phyloP scores from a whole-genome alignment of 2,797 vertebrate genomes.

The Crossoptilon crossoptilon region DNA sequence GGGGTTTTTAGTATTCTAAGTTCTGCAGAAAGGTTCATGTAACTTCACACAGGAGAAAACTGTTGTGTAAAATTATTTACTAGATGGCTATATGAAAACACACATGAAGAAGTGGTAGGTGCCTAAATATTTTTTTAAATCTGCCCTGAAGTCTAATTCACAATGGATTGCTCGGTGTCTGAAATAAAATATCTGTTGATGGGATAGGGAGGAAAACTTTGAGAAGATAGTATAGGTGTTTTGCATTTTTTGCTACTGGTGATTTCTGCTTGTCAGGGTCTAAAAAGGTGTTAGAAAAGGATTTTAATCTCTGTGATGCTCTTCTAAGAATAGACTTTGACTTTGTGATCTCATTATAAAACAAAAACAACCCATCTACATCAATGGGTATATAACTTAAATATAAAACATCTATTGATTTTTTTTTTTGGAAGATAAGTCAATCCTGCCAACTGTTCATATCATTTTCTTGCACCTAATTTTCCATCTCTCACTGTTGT shows the following conservation, averaged over 20 bases:
- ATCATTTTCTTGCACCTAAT: background rate
- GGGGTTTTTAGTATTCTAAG: background rate
- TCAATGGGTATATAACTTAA: background rate
- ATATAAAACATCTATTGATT: background rate
- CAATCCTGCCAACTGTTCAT: background rate
- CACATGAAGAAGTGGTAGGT: fast-evolving
- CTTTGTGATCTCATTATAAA: background rate
- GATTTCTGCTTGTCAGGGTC: background rate
- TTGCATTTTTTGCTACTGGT: background rate
- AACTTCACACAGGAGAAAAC: background rate
- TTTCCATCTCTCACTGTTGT: background rate
- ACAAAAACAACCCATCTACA: background rate
- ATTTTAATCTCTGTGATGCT: background rate
- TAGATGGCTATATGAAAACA: background rate
- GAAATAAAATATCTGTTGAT: background rate
- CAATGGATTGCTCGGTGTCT: fast-evolving
- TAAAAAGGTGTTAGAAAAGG: background rate
- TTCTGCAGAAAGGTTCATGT: background rate
- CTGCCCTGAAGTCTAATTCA: background rate
- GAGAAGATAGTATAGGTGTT: background rate
- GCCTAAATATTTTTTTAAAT: background rate
- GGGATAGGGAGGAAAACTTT: background rate
- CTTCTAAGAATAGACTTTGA: background rate
- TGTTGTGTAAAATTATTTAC: background rate
- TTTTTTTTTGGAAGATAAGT: background rate